Evolutionary conservation across 2,113 vertebrate species (phyloP), one percentile per base, ranked within the genome.

Genomic region (Megalops atlanticus): DNA sequence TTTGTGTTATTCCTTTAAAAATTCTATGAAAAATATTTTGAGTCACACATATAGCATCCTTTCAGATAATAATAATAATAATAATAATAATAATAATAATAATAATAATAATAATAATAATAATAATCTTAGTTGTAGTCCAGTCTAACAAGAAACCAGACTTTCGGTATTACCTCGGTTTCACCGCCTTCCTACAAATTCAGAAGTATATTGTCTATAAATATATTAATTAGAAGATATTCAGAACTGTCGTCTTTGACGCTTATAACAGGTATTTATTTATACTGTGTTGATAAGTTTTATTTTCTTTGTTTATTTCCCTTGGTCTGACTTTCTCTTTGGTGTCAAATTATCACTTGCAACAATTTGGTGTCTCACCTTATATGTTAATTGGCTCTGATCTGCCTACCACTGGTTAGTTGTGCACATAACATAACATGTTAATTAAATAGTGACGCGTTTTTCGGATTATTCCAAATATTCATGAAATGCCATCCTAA

Each of bases 331-430:
- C 93, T 92, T 89, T 82, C 64, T 80, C 84, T 96, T 90, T 96
- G 93, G 95, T 94, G 93, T 93, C 91, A 93, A 93, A 93, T 89
- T 92, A 91, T 91, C 91, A 91, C 92, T 91, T 88, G 91, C 84
- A 89, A 88, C 89, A 89, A 92, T 95, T 92, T 95, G 94, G 94
- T 95, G 94, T 94, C 89, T 91, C 90, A 90, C 93, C 94, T 95
- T 94, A 95, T 95, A 84, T 86, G 90, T 90, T 90, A 93, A 92
- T 91, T 87, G 88, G 93, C 85, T 87, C 86, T 83, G 91, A 79
- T 47, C 83, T 83, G 73, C 79, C 58, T 80, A 88, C 75, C 86
- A 88, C 24, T 58, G 54, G 54, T 71, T 73, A 80, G 74, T 78
- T 81, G 68, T 83, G 78, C 52, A 76, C 76, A 10, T 21, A 80